Evolutionary conservation across 1,140 invertebrate species (phyloP).

Genomic region (Belonocnema kinseyi): DNA sequence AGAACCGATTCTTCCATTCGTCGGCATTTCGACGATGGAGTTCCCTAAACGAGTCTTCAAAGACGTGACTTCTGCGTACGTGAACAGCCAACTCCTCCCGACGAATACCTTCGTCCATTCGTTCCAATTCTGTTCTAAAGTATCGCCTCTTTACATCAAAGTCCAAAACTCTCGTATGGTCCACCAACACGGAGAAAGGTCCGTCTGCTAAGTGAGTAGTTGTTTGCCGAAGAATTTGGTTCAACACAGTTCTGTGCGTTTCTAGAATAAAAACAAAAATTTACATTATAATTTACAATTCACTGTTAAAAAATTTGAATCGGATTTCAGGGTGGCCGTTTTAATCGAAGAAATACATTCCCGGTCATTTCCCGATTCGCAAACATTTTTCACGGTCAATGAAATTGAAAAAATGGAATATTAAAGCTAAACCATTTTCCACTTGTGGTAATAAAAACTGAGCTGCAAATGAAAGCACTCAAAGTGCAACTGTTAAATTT

Average conservation of each 20-base stretch:
- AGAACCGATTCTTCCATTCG: slow-evolving; percentile 96
- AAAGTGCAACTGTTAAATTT: no score
- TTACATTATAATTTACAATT: background rate
- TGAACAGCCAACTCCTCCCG: slow-evolving; percentile 95
- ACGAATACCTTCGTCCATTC: slow-evolving; percentile 86
- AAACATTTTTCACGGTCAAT: no score
- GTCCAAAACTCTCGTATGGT: slow-evolving; percentile 92
- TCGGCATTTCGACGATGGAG: slow-evolving; percentile 89
- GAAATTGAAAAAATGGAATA: no score
- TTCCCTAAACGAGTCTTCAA: slow-evolving; percentile 95
- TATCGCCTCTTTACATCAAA: slow-evolving; percentile 96
- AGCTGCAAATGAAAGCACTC: no score
- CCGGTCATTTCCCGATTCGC: no score
- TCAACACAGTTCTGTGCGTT: slow-evolving; percentile 92
- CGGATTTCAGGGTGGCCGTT: no score
- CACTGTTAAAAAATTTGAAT: no score
- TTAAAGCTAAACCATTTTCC: no score
- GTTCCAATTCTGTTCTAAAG: slow-evolving; percentile 91
- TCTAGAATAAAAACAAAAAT: slow-evolving; percentile 75
- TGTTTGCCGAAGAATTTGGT: slow-evolving; percentile 93
- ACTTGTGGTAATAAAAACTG: no score
- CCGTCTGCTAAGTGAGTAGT: slow-evolving; percentile 90
- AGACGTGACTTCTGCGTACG: slow-evolving; percentile 90
- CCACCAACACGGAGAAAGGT: slow-evolving; percentile 92
- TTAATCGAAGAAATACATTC: no score